Conservation (phyloP, 2,113 vertebrate species). For the Paracanthobrama guichenoti region DNA sequence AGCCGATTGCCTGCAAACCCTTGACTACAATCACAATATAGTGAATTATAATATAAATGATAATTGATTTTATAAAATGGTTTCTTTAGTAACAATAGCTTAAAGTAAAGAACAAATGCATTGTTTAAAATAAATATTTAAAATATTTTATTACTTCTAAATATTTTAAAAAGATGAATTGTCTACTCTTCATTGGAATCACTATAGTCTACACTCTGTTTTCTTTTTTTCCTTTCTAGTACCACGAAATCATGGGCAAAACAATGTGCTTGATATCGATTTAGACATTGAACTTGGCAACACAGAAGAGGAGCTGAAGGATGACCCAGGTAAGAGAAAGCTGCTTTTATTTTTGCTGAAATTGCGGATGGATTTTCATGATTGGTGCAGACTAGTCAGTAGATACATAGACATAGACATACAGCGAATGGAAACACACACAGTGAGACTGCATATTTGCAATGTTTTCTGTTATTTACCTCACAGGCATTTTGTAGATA, state of each 20-base stretch:
- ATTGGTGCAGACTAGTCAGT: not conserved
- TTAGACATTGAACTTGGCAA: conserved; percentile 93
- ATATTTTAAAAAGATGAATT: not conserved
- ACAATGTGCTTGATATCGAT: conserved; percentile 82
- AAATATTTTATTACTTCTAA: not conserved
- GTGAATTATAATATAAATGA: too few species aligned
- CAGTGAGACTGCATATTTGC: not conserved
- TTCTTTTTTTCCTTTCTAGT: conserved; percentile 74
- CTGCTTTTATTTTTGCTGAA: not conserved
- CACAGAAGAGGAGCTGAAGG: conserved; percentile 87
- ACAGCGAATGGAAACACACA: not conserved
- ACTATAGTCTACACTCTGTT: not conserved
- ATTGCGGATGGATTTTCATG: not conserved
- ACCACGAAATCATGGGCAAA: conserved; percentile 84
- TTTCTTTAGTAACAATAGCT: too few species aligned
- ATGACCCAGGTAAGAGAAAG: conserved; percentile 85
- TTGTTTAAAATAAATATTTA: not conserved
- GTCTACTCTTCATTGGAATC: not conserved
- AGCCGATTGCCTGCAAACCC: not conserved
- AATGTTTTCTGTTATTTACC: not conserved
- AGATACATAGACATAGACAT: not conserved
- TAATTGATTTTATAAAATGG: too few species aligned
- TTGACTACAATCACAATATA: not conserved
- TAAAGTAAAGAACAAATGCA: not conserved
- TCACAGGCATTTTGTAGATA: not conserved